These are phyloP conservation scores for Anhinga anhinga DNA, from an alignment of 2,113 vertebrate species.

Conservation along the genomic window DNA sequence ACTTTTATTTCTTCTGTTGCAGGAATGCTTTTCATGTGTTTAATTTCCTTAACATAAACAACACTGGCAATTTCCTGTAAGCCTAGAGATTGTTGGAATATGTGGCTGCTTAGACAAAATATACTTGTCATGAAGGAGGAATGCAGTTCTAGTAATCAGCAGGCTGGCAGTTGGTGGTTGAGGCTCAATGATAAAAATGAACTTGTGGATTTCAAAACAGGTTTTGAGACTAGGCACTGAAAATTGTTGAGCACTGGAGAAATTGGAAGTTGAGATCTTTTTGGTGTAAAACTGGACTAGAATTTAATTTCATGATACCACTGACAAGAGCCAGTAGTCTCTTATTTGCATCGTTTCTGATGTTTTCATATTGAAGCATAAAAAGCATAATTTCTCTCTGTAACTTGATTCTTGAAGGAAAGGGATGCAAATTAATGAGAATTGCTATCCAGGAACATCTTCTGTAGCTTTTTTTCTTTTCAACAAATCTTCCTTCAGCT, in stretches of 20 bases:
- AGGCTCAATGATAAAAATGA: not conserved
- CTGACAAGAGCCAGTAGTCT: not conserved
- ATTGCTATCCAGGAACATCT: not conserved
- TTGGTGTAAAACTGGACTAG: not conserved
- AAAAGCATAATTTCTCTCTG: not conserved
- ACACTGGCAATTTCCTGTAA: not conserved
- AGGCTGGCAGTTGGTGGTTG: not conserved
- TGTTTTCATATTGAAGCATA: not conserved
- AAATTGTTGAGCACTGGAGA: not conserved
- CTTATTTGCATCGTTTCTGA: not conserved
- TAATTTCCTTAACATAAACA: constrained; percentile 21
- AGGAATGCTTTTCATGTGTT: constrained; percentile 1
- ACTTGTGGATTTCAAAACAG: not conserved
- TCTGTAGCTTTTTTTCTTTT: not conserved
- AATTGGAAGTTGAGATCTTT: not conserved
- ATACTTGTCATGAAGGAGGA: not conserved
- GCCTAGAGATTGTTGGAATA: not conserved
- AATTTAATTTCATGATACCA: not conserved
- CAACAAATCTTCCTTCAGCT: not conserved
- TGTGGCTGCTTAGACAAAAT: constrained; percentile 14
- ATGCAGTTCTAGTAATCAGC: not conserved
- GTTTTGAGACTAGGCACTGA: not conserved
- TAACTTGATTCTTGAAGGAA: not conserved
- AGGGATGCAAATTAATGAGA: not conserved
- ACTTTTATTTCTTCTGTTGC: not conserved